Base-by-base conservation (phyloP, 2,797 vertebrate species). In the Arctocebus calabarensis region DNA sequence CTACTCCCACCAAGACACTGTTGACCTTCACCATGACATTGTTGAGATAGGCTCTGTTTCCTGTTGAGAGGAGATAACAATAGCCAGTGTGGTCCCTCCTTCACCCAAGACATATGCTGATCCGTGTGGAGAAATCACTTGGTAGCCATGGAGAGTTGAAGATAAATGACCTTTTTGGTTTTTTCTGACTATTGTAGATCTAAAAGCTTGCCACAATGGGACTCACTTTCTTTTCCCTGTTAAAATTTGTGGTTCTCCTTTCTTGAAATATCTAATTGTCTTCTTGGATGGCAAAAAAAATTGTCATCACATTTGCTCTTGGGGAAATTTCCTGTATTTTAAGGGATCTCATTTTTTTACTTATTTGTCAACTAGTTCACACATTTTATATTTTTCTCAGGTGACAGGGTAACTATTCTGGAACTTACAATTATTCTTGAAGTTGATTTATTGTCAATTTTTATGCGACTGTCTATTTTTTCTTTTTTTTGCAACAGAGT, bases 311-410 rank as follows among this genome's bases (percentile, higher is more conserved):
- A 70, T 83, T 95, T 90, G 32, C 34, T 43, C 48, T 48, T 77
- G 32, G 1, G 40, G 52, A 32, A 52, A 77, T 87, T 90, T 81
- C 48, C 73, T 48, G 73, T 32, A 29, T 84, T 34, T 82, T 87
- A n/a, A 59, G 29, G 55, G 17, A 79, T 90, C 40, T 91, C 45
- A 87, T 75, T 89, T 45, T 77, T 96, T 45, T 32, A 85, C 48
- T 68, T 70, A 86, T 87, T 91, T 95, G 32, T 73, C 83, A 90
- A 8, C 61, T 52, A 90, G 34, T 57, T 88, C 45, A 8, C 74
- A n/a, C 85, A 82, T 87, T 78, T 84, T 81, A 20, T 73, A 22
- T 85, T 95, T 88, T 89, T 37, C 32, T 74, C 3, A 92, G 45
- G 57, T 77, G 45, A 83, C 59, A 78, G 62, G 27, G 43, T 92